Base-by-base conservation (phyloP, 2,888 invertebrate species). In the Callimorpha dominula region DNA sequence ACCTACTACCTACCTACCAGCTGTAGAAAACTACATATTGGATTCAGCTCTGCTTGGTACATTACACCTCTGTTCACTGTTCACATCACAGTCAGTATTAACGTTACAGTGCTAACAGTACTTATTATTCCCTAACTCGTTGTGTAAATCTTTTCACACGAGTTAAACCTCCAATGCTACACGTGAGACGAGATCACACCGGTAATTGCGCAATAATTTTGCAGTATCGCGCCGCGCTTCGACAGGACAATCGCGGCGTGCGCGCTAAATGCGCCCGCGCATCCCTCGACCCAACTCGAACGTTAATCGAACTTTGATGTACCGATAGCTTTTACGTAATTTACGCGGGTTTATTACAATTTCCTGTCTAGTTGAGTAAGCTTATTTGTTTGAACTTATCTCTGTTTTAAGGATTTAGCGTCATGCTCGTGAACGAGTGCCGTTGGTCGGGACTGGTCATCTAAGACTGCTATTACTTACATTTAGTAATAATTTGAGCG, bases 241-340 rank as follows among this genome's bases (percentile, higher is more conserved):
- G 90, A 90, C 90, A 89, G 88, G 76, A 91, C 90, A 91, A 91
- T 90, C 86, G 89, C 76, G 71, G 66, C 79, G 81, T 81, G 77
- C 74, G 77, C 77, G 78, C 78, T 62, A 78, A 74, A 65, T 78
- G 75, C 73, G 49, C 76, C 62, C 70, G 75, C 66, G 67, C 74
- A 67, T 46, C 64, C 65, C 3, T 49, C 65, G 42, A n/a, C 43
- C 15, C 40, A 71, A 74, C 78, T 71, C 77, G 71, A 46, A 80
- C 77, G 82, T 86, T 89, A 88, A 91, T 92, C 85, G 88, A 88
- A 81, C 78, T 85, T 73, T 83, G 89, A 87, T 91, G 88, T 88
- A 80, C 75, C 70, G 89, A 89, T 89, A 88, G 81, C 74, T 68
- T 62, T 62, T 49, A 20, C 7, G n/a, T 68, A 72, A 68, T 67